Evolutionary conservation across 2,797 vertebrate species (phyloP).

Genomic region (Squalus acanthias): DNA sequence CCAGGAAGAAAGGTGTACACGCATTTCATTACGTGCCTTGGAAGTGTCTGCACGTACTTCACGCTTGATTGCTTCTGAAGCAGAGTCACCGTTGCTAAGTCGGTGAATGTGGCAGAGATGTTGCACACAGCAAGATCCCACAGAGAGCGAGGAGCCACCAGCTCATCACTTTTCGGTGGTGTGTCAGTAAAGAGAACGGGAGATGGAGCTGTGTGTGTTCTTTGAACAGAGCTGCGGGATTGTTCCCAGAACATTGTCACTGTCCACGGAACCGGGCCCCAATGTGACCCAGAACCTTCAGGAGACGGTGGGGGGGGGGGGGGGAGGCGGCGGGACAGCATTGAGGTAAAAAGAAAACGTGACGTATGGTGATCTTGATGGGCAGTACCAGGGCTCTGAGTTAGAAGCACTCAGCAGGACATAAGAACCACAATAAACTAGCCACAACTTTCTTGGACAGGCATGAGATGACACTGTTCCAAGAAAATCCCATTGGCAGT

Average conservation of each 20-base stretch:
- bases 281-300: not conserved
- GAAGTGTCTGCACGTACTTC: not conserved
- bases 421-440: not conserved
- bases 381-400: no score
- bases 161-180: not conserved
- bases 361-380: not conserved
- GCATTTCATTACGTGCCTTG: not conserved
- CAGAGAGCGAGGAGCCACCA: not conserved
- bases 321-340: not conserved
- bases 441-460: not conserved
- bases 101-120: not conserved
- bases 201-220: no score
- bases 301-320: no score
- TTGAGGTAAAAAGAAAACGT: not conserved
- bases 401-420: not conserved
- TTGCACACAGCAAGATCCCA: not conserved
- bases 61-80: not conserved
- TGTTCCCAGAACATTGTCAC: not conserved
- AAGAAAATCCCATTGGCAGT: not conserved
- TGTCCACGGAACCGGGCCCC: not conserved
- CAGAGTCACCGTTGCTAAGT: not conserved
- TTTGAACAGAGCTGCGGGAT: not conserved
- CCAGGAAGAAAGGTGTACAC: not conserved
- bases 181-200: not conserved
- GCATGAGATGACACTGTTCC: not conserved